A percentile compares a stretch with the other conserved stretches of the same genome.
Conservation (phyloP, 2,888 invertebrate genomes). For the Poecilobothrus nobilitatus region DNA sequence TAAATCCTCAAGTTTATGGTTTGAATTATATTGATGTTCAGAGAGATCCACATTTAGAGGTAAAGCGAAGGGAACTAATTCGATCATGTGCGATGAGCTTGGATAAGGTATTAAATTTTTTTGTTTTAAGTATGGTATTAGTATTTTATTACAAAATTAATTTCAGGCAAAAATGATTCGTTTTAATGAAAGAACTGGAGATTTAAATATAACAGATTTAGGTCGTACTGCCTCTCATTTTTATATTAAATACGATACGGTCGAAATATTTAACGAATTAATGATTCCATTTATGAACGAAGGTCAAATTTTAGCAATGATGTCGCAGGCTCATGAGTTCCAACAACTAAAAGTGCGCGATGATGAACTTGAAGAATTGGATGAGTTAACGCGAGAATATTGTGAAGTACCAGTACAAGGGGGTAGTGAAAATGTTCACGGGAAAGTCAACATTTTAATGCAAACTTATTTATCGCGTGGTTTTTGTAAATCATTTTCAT, state of each 20-base stretch:
- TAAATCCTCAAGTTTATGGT: conserved; percentile 75
- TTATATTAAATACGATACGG: conserved; percentile 93
- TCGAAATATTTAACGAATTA: conserved; percentile 83
- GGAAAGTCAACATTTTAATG: conserved; percentile 87
- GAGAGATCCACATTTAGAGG: conserved; percentile 72
- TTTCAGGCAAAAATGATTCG: conserved; percentile 47
- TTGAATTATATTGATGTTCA: conserved; percentile 53
- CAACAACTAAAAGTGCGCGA: conserved; percentile 91
- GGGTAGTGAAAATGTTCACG: conserved; percentile 80
- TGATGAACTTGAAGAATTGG: conserved; percentile 88
- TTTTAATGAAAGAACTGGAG: conserved; percentile 75
- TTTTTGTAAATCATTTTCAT: conserved; percentile 53
- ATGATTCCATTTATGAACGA: conserved; percentile 75
- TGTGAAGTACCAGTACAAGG: conserved; percentile 74
- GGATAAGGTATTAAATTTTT: conserved; percentile 56
- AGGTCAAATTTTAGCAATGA: conserved; percentile 77
- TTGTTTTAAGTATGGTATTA: neutral
- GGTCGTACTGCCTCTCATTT: conserved; percentile 96
- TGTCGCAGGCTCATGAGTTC: conserved; percentile 90
- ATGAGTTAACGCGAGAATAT: conserved; percentile 60
- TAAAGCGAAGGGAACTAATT: conserved; percentile 69
- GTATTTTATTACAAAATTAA: neutral
- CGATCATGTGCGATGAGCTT: conserved; percentile 71
- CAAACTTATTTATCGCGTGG: conserved; percentile 82
- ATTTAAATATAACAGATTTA: conserved; percentile 70